Conservation (phyloP, 2,797 vertebrate genomes). For the Microctenopoma stevenorrisi region DNA sequence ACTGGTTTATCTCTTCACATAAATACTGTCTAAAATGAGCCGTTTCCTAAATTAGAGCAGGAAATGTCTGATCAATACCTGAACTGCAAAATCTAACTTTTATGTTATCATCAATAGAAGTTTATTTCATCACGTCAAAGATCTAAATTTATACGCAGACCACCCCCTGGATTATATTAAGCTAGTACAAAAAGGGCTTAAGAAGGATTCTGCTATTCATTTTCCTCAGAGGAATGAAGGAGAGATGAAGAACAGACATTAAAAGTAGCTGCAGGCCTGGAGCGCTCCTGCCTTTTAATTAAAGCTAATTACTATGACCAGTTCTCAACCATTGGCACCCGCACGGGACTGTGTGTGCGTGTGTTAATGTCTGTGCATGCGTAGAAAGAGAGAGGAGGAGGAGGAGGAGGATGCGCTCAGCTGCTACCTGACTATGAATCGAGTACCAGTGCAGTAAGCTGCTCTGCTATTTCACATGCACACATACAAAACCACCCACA, state of each 20-base stretch:
- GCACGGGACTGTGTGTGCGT: constrained; percentile 41
- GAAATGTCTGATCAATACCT: not conserved
- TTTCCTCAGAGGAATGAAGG: constrained; percentile 36
- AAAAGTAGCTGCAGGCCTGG: constrained; percentile 22
- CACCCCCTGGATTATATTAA: constrained; percentile 31
- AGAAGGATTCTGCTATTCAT: constrained; percentile 46
- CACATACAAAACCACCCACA: constrained; percentile 27
- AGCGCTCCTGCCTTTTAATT: constrained; percentile 69
- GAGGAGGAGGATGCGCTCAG: constrained; percentile 4
- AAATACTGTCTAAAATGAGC: not conserved
- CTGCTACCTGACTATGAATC: constrained; percentile 35
- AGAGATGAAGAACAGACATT: constrained; percentile 29
- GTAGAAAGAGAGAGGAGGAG: constrained; percentile 3
- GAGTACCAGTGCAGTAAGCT: constrained; percentile 27
- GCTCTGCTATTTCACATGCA: constrained; percentile 26
- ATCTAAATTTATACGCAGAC: constrained; percentile 26
- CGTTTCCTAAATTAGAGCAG: not conserved
- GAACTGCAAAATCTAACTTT: constrained; percentile 2
- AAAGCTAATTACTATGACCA: constrained; percentile 71
- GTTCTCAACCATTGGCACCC: constrained; percentile 42
- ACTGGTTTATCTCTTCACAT: no score
- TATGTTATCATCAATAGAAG: not conserved
- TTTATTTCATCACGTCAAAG: constrained; percentile 20
- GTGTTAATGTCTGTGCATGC: constrained; percentile 8
- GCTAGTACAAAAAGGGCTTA: constrained; percentile 38